Evolutionary conservation across 2,888 invertebrate genomes (phyloP).

Genomic region (Temnothorax unifasciatus): DNA sequence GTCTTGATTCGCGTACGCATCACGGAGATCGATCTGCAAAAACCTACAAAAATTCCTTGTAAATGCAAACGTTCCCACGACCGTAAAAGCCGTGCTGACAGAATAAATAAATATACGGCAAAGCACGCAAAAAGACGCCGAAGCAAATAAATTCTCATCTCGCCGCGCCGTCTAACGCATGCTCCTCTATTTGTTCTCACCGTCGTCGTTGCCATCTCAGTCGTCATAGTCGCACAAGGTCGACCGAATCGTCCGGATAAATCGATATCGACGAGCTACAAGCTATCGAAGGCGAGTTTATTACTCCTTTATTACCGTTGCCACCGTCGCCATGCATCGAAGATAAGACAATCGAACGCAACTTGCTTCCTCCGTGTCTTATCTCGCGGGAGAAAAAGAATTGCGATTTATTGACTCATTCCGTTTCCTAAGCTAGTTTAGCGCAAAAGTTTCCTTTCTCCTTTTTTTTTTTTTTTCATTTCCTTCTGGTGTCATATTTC

Average conservation of each 20-base stretch:
- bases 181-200: constrained; percentile 16
- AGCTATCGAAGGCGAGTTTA: constrained; percentile 57
- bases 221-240: constrained; percentile 3
- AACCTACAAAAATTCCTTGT: not conserved
- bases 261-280: constrained; percentile 63
- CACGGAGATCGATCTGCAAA: not conserved
- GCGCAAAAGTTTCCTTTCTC: constrained; percentile 10
- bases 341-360: constrained; percentile 55
- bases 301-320: constrained; percentile 64
- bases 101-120: constrained; percentile 18
- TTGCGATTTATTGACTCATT: not conserved
- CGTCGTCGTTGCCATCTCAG: not conserved
- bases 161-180: constrained; percentile 1
- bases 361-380: not conserved
- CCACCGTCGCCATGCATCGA: constrained; percentile 46
- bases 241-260: constrained; percentile 41
- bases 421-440: constrained; percentile 6
- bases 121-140: not conserved
- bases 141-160: constrained; percentile 25
- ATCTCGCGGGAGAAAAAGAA: constrained; percentile 21
- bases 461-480: not conserved
- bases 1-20: no score
- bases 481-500: not conserved
- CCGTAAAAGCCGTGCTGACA: constrained; percentile 1
- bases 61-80: constrained; percentile 15